Conservation (phyloP, 1,140 invertebrate species). For the Microplitis demolitor region DNA sequence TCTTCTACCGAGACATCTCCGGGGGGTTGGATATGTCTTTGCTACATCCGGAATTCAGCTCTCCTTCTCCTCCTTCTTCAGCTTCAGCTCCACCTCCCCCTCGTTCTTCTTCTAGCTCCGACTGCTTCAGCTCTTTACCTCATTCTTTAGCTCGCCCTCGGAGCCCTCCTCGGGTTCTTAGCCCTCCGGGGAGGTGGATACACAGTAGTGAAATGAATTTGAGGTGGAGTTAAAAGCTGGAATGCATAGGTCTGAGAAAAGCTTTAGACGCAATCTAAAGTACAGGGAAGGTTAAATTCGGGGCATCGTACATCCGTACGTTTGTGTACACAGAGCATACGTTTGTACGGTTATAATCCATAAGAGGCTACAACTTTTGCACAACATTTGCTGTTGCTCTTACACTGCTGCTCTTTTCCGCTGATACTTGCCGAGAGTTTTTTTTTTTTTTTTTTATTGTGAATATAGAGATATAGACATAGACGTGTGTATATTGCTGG, state of each 20-base stretch:
- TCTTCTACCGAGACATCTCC: background rate
- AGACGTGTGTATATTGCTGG: background rate
- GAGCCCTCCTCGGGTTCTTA: too few species aligned
- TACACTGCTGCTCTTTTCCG: too few species aligned
- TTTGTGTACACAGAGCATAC: too few species aligned
- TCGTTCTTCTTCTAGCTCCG: background rate
- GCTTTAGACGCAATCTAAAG: too few species aligned
- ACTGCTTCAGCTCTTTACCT: background rate
- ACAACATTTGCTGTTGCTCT: too few species aligned
- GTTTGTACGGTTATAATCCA: too few species aligned
- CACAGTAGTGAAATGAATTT: background rate
- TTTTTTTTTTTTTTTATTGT: background rate
- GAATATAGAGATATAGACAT: conserved; percentile 25
- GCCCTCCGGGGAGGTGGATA: background rate
- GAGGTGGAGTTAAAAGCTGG: background rate
- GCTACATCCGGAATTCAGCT: conserved; percentile 7
- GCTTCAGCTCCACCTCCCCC: too few species aligned
- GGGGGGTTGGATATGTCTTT: conserved; percentile 9
- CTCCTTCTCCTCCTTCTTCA: background rate
- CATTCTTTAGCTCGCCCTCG: background rate
- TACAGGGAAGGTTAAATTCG: conserved; percentile 47
- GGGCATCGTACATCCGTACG: background rate
- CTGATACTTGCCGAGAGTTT: background rate
- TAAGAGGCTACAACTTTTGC: too few species aligned
- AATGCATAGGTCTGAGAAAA: too few species aligned